phyloP scores from a whole-genome alignment of 1,140 invertebrate species.

The Zelostemma sp. region DNA sequence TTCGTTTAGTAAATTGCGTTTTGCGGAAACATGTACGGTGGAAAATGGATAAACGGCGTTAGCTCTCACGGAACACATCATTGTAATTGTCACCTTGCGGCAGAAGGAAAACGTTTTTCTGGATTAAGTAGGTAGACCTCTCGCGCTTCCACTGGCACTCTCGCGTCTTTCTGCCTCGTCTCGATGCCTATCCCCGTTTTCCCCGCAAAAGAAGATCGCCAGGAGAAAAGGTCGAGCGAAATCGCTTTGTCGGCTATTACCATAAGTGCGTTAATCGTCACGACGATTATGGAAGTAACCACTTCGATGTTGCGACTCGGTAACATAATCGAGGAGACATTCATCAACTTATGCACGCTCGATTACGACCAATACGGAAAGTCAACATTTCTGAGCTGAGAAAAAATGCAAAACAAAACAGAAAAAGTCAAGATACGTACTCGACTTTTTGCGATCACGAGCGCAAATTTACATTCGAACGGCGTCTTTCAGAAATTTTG shows the following conservation, averaged over 20 bases:
- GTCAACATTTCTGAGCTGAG: neutral
- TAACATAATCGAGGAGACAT: slow-evolving; percentile 34
- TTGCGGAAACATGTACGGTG: too few species aligned
- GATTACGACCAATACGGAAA: neutral
- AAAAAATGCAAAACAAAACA: neutral
- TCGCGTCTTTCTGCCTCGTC: slow-evolving; percentile 43
- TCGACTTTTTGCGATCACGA: too few species aligned
- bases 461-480: too few species aligned
- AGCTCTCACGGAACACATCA: slow-evolving; percentile 44
- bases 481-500: neutral
- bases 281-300: slow-evolving; percentile 34
- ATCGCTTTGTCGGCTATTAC: slow-evolving; percentile 46
- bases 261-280: slow-evolving; percentile 42
- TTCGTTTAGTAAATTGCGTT: too few species aligned
- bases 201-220: slow-evolving; percentile 40
- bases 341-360: neutral
- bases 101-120: slow-evolving; percentile 40
- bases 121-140: slow-evolving; percentile 49
- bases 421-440: too few species aligned
- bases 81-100: slow-evolving; percentile 42
- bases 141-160: slow-evolving; percentile 46
- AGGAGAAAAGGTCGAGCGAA: slow-evolving; percentile 47
- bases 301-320: slow-evolving; percentile 30
- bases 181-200: slow-evolving; percentile 47
- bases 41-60: too few species aligned